Base-by-base conservation (phyloP, 1,140 invertebrate genomes). In the Lordiphosa mommai region DNA sequence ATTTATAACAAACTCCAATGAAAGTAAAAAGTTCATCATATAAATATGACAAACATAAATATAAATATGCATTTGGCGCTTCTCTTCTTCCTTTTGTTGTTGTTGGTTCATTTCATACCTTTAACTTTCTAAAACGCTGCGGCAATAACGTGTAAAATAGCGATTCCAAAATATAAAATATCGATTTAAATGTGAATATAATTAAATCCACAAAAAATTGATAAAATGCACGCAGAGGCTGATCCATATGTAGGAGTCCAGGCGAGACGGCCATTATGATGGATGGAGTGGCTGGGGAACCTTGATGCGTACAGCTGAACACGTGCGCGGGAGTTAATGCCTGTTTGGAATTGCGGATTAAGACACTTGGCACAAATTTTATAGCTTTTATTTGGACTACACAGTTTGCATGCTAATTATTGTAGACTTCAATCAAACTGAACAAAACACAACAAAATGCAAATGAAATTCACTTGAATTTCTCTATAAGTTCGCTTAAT, bases 91-190 rank as follows among this genome's bases (percentile, higher is more conserved):
- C 12, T 6, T 48, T 16, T 55, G 20, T 14, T 51, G 40, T 17
- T 53, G n/a, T 34, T 38, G n/a, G n/a, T n/a, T n/a, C n/a, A 3
- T 16, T 59, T 43, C 40, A 60, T 66, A 88, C 87, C 87, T 88
- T 88, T 46, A 88, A 66, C 76, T 88, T 88, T 72, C 87, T 59
- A 73, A 85, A 88, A 23, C 72, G 66, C 33, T 85, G 57, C 10
- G 87, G 87, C 41, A 88, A 20, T 23, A 88, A 33, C 10, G 85
- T 85, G 36, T 82, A 86, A 60, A 82, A 88, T 0, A 88, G 5
- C 13, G 87, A 69, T 51, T 88, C 85, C 33, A 77, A 44, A 61
- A 87, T 76, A 44, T 72, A 88, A 47, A 68, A 88, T 5, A 76
- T 48, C 7, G 87, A 80, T 43, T 88, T 88, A 1, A 82, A 16